Evolutionary conservation across 30 jellyfish, hydroid and myxozoan species (phyloP), one percentile per base, ranked within the genome.

Genomic region (Aurelia sp.): DNA sequence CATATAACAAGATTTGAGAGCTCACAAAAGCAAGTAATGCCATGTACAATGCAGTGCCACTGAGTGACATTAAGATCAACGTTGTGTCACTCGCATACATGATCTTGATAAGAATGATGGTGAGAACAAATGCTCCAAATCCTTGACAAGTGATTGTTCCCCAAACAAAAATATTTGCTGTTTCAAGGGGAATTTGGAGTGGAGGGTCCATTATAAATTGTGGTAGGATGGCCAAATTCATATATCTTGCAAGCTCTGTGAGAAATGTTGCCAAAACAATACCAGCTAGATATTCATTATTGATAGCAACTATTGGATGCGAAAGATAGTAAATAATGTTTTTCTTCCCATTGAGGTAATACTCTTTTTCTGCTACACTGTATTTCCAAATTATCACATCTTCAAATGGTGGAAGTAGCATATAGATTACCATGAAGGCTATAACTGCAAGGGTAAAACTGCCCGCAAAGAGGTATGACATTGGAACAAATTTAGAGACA

Each of bases 11-110:
- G 31, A 55, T 40, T 21, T 52, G 20, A 17, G 84, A 67, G n/a
- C 80, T 68, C 9, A 69, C 63, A 66, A 59, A 82, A 5, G 78
- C 79, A 27, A 67, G 72, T 35, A 82, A 53, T 41, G 71, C 92
- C 85, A 82, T 68, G 79, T 85, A 82, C 44, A 82, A 68, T 31
- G 92, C 92, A 16, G 92, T 50, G 21, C 92, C 44, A 69, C 92
- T 82, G 27, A 82, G 38, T 52, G 92, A 74, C 9, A 82, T 17
- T 68, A 82, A 59, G 10, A 74, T 55, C 80, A 82, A 15, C 6
- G 82, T 82, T 68, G 69, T 72, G 40, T 82, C 92, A 50, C 86
- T 82, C 5, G 92, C 85, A 60, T 19, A 82, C 71, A 82, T 15
- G 33, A 69, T 40, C 62, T 41, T 82, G 52, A 61, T 35, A 2